Evolutionary conservation across 1,140 invertebrate genomes (phyloP).

Genomic region (Achroia grisella): DNA sequence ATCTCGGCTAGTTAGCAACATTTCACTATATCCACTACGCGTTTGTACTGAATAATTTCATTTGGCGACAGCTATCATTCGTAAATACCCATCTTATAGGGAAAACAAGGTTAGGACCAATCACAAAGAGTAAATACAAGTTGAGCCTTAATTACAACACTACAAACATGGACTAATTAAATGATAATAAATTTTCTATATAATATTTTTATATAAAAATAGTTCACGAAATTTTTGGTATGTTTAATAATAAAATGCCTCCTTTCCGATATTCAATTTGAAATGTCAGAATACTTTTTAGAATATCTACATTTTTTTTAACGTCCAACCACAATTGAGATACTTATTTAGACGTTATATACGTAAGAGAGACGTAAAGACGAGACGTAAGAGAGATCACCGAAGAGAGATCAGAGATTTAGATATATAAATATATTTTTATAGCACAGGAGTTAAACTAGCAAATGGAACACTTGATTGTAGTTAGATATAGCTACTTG

Average conservation of each 20-base stretch:
- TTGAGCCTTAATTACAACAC: conserved; percentile 3
- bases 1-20: conserved; percentile 24
- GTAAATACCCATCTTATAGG: neutral
- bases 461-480: too few relatives aligned
- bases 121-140: conserved; percentile 6
- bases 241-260: conserved; percentile 13
- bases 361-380: too few relatives aligned
- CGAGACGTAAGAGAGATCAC: too few relatives aligned
- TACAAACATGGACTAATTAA: neutral
- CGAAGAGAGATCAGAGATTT: too few relatives aligned
- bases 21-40: conserved; percentile 29
- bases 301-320: too few relatives aligned
- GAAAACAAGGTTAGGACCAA: neutral
- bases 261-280: neutral
- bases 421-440: too few relatives aligned
- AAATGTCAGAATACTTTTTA: too few relatives aligned
- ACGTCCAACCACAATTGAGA: too few relatives aligned
- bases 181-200: conserved; percentile 5
- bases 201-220: conserved; percentile 44
- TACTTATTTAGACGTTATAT: too few relatives aligned
- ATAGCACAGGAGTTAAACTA: too few relatives aligned
- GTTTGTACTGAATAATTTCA: conserved; percentile 60
- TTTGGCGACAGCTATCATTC: conserved; percentile 26
- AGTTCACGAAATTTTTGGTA: conserved; percentile 53
- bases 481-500: too few relatives aligned